Conservation (phyloP, 2,888 invertebrate species). For the Rhynchonema sp. region DNA sequence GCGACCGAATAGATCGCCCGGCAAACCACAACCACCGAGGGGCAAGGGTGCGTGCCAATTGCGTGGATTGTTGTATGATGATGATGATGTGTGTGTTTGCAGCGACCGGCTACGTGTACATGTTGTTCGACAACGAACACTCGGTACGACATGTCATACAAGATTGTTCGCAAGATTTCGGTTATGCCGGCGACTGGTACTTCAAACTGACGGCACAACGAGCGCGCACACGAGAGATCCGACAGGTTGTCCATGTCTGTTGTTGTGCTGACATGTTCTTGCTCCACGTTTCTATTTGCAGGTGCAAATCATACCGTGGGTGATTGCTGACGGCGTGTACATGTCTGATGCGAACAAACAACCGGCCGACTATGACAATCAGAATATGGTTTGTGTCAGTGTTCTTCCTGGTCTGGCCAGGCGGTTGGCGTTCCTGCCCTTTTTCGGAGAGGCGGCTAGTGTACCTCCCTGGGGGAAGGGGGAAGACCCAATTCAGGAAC, state of each 20-base stretch:
- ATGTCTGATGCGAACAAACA: constrained; percentile 15
- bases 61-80: not conserved
- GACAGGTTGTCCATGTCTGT: constrained; percentile 13
- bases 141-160: constrained; percentile 66
- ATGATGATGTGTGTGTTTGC: too few relatives aligned
- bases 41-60: not conserved
- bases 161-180: constrained; percentile 58
- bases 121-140: constrained; percentile 78
- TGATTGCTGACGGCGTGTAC: constrained; percentile 71
- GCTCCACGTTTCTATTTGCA: constrained; percentile 26
- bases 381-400: not conserved
- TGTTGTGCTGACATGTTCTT: not conserved
- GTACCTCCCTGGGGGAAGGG: too few relatives aligned
- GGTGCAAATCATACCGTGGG: constrained; percentile 96
- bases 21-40: not conserved
- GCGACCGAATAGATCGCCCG: constrained; percentile 10
- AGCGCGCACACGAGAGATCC: constrained; percentile 63
- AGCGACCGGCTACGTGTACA: constrained; percentile 62
- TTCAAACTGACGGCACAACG: constrained; percentile 70
- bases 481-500: too few relatives aligned
- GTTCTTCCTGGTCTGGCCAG: too few relatives aligned
- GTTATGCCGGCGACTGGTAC: constrained; percentile 57
- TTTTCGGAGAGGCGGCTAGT: too few relatives aligned
- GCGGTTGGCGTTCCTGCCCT: too few relatives aligned
- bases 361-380: not conserved